phyloP scores from a whole-genome alignment of 1,140 invertebrate species.

The Scylla paramamosain region DNA sequence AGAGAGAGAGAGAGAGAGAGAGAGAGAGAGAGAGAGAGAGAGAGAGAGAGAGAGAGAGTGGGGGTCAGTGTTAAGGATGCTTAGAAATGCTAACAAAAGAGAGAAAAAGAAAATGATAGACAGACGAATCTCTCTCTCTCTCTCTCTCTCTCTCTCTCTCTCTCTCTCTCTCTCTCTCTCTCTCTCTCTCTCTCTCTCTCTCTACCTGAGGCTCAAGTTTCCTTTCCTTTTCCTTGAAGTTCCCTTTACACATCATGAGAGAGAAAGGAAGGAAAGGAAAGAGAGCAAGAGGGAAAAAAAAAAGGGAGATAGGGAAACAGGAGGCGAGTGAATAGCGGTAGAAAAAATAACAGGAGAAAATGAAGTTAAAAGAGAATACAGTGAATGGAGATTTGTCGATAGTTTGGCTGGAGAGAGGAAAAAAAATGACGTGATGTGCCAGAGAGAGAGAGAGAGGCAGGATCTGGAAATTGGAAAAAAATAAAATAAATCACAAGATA shows the following conservation, averaged over 20 bases:
- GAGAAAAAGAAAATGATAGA: not conserved
- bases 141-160: conserved; percentile 26
- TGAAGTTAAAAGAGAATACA: not conserved
- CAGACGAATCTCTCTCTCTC: not conserved
- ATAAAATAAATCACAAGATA: too few species aligned
- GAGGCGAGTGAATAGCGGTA: not conserved
- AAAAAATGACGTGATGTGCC: not conserved
- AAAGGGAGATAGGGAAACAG: not conserved
- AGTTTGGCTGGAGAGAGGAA: not conserved
- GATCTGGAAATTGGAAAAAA: too few species aligned
- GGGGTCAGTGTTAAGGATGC: not conserved
- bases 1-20: not conserved
- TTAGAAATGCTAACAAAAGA: too few species aligned
- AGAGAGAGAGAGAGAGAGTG: not conserved
- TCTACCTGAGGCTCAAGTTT: not conserved
- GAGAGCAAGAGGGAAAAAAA: not conserved
- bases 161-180: conserved; percentile 36
- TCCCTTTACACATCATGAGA: conserved; percentile 5
- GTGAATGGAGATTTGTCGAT: not conserved
- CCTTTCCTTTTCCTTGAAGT: not conserved
- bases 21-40: not conserved
- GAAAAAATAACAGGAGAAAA: not conserved
- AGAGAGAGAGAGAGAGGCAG: too few species aligned
- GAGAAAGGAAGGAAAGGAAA: not conserved
- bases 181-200: conserved; percentile 38